phyloP scores from a whole-genome alignment of 2,888 invertebrate species.

The Gastracanthus pulcherrimus region DNA sequence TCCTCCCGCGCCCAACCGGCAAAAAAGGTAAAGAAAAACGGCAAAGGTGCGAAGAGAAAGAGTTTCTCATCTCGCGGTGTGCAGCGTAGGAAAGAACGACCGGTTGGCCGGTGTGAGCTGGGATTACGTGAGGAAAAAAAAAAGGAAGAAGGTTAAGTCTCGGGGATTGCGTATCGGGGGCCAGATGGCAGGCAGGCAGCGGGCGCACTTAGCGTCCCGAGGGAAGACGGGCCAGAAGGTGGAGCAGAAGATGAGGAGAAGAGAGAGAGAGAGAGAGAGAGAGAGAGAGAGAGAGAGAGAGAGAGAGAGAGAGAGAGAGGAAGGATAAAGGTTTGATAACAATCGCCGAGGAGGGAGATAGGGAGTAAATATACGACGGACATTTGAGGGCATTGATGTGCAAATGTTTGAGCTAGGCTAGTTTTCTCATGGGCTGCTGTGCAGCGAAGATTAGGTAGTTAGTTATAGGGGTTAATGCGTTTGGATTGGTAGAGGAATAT shows the following conservation, averaged over 20 bases:
- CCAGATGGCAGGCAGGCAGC: constrained; percentile 71
- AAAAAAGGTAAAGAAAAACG: background rate
- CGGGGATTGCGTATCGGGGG: constrained; percentile 69
- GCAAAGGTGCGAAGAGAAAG: constrained; percentile 8
- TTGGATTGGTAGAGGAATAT: too few species aligned
- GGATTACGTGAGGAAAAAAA: constrained; percentile 69
- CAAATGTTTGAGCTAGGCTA: too few species aligned
- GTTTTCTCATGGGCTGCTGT: too few species aligned
- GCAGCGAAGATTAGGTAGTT: too few species aligned
- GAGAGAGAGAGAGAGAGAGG: background rate
- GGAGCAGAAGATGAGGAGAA: background rate
- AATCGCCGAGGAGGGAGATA: too few species aligned
- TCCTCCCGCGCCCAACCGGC: constrained; percentile 45
- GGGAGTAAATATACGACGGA: background rate
- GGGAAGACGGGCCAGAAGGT: constrained; percentile 16
- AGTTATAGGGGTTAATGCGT: too few species aligned
- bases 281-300: too few species aligned
- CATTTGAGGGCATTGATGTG: background rate
- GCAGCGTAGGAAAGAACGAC: constrained; percentile 50
- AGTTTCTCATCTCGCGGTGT: constrained; percentile 59
- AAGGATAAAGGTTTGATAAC: background rate
- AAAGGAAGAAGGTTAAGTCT: constrained; percentile 66
- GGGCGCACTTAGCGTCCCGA: constrained; percentile 20
- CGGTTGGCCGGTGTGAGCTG: constrained; percentile 55
- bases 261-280: background rate